Evolutionary conservation across 2,797 vertebrate genomes (phyloP), one percentile per base, ranked within the genome.

Genomic region (Triplophysa yarkandensis): DNA sequence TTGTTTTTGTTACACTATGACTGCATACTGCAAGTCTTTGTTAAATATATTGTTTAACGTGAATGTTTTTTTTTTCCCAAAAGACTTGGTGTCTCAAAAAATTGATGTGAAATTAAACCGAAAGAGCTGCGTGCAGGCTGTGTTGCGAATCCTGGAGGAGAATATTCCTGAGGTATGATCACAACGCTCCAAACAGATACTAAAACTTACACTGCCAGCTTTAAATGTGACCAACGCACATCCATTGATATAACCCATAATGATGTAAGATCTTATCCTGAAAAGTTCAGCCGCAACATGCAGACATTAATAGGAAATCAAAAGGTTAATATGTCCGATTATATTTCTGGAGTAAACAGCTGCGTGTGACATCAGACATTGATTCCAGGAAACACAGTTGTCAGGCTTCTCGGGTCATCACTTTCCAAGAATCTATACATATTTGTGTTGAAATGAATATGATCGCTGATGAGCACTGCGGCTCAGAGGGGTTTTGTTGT

Each of bases 111-210:
- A 94, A 71, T 82, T 97, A 77, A 95, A 89, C 77, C 90, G 94
- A 34, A 93, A 87, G 78, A 90, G 58, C 10, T 94, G 84, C 80
- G 94, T 97, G 93, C 83, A 86, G 3, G 91, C 93, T 3, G 87
- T 95, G 60, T 78, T 96, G 39, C 91, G 89, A 50, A 94, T 98
- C 69, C 95, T 98, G 46, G 92, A 93, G 85, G 94, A 95, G 68
- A 95, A 97, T 82, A 95, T 98, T 80, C 95, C 95, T 17, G 94
- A 95, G 93, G 96, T 97, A 83, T 85, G 75, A 27, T 48, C 17
- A 48, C 8, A 19, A n/a, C n/a, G n/a, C 14, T 1, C 43, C 4
- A 44, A n/a, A n/a, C 43, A n/a, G 43, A 5, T 44, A 4, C 4
- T 7, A 46, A 6, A 19, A 17, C 14, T 46, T 19, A 19, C 44